Conservation (phyloP, 2,888 invertebrate genomes). For the Cantharis lateralis region DNA sequence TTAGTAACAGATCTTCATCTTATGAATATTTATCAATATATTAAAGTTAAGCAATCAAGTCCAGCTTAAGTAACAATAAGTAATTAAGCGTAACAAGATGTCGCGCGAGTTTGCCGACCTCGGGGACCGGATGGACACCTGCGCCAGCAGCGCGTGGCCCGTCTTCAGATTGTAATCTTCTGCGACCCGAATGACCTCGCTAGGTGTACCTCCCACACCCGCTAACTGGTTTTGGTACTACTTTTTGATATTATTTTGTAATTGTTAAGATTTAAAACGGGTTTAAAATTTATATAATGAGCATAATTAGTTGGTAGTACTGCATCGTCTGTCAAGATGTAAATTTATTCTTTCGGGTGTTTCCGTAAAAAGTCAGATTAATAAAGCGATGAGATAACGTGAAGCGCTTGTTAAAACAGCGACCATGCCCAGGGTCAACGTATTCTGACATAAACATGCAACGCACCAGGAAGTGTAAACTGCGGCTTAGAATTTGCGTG, state of each 20-base stretch:
- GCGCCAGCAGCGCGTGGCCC: conserved; percentile 53
- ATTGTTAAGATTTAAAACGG: conserved; percentile 19
- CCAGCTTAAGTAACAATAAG: conserved; percentile 50
- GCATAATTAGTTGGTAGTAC: neutral
- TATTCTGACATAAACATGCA: conserved; percentile 41
- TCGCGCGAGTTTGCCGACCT: conserved; percentile 44
- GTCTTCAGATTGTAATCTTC: conserved; percentile 52
- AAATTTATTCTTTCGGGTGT: conserved; percentile 3
- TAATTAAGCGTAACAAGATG: conserved; percentile 54
- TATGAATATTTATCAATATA: conserved; percentile 48
- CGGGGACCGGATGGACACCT: conserved; percentile 49
- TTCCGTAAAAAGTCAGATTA: neutral
- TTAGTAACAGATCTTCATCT: conserved; percentile 17
- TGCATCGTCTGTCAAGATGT: neutral
- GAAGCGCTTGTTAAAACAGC: conserved; percentile 16
- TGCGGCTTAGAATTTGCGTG: conserved; percentile 37
- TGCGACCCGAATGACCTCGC: conserved; percentile 49
- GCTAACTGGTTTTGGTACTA: conserved; percentile 46
- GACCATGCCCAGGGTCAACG: conserved; percentile 44
- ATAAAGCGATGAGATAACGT: neutral
- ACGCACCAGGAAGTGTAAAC: conserved; percentile 39
- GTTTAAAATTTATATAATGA: neutral
- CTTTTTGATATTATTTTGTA: conserved; percentile 31
- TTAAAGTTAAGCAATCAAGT: conserved; percentile 38
- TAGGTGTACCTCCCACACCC: conserved; percentile 51